A percentile compares a stretch with the other conserved stretches of the same genome.
Conservation (phyloP, 2,888 invertebrate species). For the Craniophora ligustri region DNA sequence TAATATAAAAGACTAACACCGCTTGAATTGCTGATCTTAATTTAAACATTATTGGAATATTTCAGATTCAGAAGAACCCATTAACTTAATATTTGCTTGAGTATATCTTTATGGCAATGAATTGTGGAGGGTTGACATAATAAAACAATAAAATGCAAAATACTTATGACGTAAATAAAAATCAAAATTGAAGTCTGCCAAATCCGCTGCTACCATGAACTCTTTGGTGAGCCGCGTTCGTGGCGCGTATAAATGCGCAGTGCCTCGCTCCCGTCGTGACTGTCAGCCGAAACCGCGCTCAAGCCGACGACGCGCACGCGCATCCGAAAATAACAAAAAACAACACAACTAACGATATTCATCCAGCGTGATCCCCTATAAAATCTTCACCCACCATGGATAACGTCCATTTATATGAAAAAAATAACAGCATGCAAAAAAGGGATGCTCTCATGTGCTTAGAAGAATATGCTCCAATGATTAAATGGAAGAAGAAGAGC, state of each 20-base stretch:
- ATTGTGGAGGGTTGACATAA: neutral
- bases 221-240: conserved; percentile 58
- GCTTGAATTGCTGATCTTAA: too few species aligned
- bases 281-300: conserved; percentile 76
- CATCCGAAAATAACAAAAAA: conserved; percentile 50
- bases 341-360: conserved; percentile 6
- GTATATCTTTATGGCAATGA: neutral
- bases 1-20: too few species aligned
- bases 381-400: conserved; percentile 73
- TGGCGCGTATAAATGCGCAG: conserved; percentile 80
- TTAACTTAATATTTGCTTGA: too few species aligned
- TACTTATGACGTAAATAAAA: conserved; percentile 1
- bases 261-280: conserved; percentile 67
- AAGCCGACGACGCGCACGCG: conserved; percentile 71
- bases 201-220: conserved; percentile 56
- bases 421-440: conserved; percentile 91
- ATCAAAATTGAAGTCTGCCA: conserved; percentile 37
- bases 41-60: too few species aligned
- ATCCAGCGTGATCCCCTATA: neutral
- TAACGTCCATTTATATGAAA: conserved; percentile 91
- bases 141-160: neutral
- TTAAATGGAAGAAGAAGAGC: conserved; percentile 85
- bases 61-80: too few species aligned
- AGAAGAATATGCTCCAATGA: conserved; percentile 87
- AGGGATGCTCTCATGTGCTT: conserved; percentile 84